Evolutionary conservation across 2,113 vertebrate species (phyloP).

Genomic region (Alouatta palliata): DNA sequence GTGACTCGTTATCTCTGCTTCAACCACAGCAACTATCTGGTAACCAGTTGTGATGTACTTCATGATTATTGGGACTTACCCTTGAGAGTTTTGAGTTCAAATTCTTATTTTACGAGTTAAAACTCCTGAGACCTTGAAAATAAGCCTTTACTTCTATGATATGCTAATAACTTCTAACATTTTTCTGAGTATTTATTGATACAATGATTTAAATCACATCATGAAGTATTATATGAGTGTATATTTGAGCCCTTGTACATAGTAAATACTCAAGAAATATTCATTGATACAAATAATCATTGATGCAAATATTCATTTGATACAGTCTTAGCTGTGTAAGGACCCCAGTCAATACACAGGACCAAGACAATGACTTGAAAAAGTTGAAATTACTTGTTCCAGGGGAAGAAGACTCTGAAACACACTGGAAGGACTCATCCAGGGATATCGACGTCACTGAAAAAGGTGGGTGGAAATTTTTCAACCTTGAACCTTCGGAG

Average conservation of each 20-base stretch:
- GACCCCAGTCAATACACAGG: background rate
- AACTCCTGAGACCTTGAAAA: background rate
- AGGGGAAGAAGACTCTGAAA: background rate
- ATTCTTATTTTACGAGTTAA: background rate
- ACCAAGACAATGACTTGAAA: background rate
- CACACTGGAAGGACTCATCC: background rate
- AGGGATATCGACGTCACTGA: background rate
- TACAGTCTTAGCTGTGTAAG: background rate
- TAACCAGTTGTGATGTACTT: background rate
- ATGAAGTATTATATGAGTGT: background rate
- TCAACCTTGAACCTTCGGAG: background rate
- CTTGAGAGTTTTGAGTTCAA: background rate
- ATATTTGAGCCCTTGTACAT: background rate
- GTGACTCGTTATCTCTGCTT: background rate
- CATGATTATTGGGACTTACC: background rate
- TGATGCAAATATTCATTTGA: background rate
- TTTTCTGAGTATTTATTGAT: background rate
- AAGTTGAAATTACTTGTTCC: background rate
- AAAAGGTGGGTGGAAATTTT: background rate
- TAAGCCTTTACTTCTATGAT: background rate
- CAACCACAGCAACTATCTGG: background rate
- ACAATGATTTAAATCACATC: background rate
- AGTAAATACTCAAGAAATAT: background rate
- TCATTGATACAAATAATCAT: background rate
- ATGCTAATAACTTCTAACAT: background rate